A percentile compares a stretch with the other conserved stretches of the same genome.
These are phyloP conservation scores for Corythaeola cristata DNA, from an alignment of 2,113 vertebrate genomes.

Conservation along the genomic window DNA sequence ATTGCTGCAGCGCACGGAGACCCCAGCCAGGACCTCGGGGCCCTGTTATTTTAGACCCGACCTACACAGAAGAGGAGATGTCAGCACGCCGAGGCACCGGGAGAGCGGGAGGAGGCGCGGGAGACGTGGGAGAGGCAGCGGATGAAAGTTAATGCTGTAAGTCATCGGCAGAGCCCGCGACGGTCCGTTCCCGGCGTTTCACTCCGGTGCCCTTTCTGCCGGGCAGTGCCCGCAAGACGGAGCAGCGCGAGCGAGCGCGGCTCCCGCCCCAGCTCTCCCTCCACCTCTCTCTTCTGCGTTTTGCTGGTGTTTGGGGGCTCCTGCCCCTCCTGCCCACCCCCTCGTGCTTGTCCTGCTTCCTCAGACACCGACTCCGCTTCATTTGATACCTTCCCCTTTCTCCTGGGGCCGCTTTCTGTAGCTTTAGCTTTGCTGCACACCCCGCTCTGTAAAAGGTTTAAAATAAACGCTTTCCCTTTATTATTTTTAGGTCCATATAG, in stretches of 20 bases:
- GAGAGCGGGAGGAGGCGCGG: background rate
- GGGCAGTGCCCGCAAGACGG: background rate
- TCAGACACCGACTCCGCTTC: background rate
- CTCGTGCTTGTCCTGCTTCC: background rate
- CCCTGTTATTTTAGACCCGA: constrained; percentile 40
- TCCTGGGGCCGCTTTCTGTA: background rate
- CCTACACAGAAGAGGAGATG: constrained; percentile 13
- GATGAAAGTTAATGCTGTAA: background rate
- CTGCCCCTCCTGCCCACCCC: background rate
- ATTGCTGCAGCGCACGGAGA: constrained; percentile 4
- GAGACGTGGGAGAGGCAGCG: background rate
- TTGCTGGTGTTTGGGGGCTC: background rate
- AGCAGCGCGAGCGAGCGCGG: rapidly evolving
- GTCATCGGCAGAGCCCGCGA: background rate
- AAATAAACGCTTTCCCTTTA: background rate
- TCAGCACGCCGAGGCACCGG: background rate
- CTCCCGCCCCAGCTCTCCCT: background rate
- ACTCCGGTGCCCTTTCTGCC: background rate
- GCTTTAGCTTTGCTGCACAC: background rate
- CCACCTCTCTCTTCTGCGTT: rapidly evolving
- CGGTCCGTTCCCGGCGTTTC: background rate
- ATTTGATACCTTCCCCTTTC: background rate
- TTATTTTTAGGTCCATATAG: background rate
- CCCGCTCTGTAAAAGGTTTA: background rate
- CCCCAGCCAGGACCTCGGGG: constrained; percentile 34